These are phyloP conservation scores for Torymus tubicola DNA, from an alignment of 2,888 invertebrate genomes.

Conservation along the genomic window DNA sequence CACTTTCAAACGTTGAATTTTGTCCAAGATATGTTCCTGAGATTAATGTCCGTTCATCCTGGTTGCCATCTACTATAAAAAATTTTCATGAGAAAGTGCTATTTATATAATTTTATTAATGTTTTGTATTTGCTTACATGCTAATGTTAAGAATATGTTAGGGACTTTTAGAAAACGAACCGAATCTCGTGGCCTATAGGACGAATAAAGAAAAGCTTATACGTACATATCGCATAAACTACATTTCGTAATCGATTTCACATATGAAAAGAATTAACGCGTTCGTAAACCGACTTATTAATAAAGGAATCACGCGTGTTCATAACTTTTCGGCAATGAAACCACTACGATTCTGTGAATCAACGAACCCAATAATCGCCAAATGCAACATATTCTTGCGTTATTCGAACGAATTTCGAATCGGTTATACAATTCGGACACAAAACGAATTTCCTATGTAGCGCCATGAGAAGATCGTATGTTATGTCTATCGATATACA, in stretches of 20 bases:
- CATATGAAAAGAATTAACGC: conserved; percentile 12
- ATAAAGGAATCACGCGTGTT: conserved; percentile 1
- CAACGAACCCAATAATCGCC: not conserved
- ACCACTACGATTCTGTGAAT: not conserved
- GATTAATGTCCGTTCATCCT: conserved; percentile 40
- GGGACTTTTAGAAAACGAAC: conserved; percentile 24
- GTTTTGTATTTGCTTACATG: conserved; percentile 17
- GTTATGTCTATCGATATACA: conserved; percentile 8
- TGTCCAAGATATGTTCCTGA: no score
- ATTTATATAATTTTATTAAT: not conserved
- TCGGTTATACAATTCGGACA: not conserved
- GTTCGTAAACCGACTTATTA: conserved; percentile 23
- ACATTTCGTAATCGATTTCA: conserved; percentile 17
- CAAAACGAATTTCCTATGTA: conserved; percentile 9
- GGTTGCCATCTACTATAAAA: conserved; percentile 55
- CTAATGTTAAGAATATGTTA: conserved; percentile 53
- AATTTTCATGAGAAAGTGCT: conserved; percentile 37
- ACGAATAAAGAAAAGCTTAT: conserved; percentile 36
- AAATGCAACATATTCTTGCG: not conserved
- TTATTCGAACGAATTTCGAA: conserved; percentile 3
- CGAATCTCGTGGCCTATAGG: conserved; percentile 21
- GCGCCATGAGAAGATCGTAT: not conserved
- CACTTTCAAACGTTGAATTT: no score
- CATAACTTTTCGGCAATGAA: not conserved
- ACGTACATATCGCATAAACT: conserved; percentile 28